phyloP scores from a whole-genome alignment of 2,797 vertebrate species.

The Pelochelys cantorii region DNA sequence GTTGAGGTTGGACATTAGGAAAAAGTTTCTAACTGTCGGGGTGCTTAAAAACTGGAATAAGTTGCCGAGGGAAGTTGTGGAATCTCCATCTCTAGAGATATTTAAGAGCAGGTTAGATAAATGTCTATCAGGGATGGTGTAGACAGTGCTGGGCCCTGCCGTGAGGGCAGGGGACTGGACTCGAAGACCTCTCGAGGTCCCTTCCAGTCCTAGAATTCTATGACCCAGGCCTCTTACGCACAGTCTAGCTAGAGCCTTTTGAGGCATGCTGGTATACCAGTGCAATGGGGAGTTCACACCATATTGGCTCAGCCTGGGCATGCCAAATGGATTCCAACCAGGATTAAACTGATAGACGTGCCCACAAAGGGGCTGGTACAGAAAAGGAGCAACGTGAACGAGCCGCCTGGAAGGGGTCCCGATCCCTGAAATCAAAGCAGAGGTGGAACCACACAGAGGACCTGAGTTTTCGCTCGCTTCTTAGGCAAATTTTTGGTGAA shows the following conservation, averaged over 20 bases:
- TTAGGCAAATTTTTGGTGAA: background rate
- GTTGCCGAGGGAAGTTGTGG: no score
- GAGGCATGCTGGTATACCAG: background rate
- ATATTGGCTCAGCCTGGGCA: background rate
- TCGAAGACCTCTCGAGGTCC: no score
- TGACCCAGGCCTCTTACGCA: no score
- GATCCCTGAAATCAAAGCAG: background rate
- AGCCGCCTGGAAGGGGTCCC: background rate
- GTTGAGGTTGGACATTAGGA: no score
- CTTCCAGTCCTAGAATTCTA: no score
- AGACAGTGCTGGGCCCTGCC: no score
- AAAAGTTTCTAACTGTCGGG: no score
- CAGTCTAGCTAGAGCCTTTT: background rate
- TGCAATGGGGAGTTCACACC: background rate
- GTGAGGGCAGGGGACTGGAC: no score
- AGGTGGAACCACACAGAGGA: background rate
- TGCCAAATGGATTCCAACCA: background rate
- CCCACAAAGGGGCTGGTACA: background rate
- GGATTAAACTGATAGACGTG: background rate
- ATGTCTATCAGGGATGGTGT: no score
- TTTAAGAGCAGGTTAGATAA: no score
- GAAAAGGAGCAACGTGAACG: background rate
- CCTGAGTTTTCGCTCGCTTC: background rate
- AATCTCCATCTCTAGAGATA: no score
- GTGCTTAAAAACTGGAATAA: no score